Evolutionary conservation across 92 coral and sea anemone species (phyloP), one percentile per base, ranked within the genome.

Genomic region (Palythoa grandis): DNA sequence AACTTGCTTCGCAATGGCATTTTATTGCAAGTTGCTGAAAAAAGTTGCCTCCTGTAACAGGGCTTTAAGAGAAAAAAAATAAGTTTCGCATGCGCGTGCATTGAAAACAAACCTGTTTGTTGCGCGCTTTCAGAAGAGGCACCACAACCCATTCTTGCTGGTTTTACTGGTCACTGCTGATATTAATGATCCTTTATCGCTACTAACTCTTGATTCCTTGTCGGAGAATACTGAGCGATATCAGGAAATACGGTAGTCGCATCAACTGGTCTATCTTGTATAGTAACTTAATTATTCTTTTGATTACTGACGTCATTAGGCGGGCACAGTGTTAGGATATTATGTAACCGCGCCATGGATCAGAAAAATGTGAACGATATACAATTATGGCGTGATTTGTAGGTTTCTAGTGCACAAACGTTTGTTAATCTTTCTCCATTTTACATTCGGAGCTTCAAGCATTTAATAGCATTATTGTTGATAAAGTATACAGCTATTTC

Each of bases 111-210:
- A 72, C 77, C 77, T 72, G 77, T 6, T 17, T 19, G 25, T 43
- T 12, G 77, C 50, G 77, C 77, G 77, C 77, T 72, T 23, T 43
- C 56, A 15, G 77, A 72, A 10, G 77, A 72, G 16, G 77, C 77
- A 40, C 77, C 77, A 50, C 77, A 72, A 72, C 77, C 77, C 77
- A 72, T 72, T 72, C 39, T 22, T 8, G 17, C 23, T 50, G 20
- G 54, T 40, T 72, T 40, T 20, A 72, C 77, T 16, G 23, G 71
- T 23, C 69, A n/a, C 69, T 19, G 7, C 2, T 63, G 0, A 1
- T n/a, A 10, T 5, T 19, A 63, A 7, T 63, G 11, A 63, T 9
- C 25, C 69, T 63, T 63, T 63, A 0, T 72, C 15, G 6, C 5
- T 72, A 20, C 22, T 5, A 19, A 17, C 11, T 43, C 17, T 72